These are phyloP conservation scores for Numenius arquata DNA, from an alignment of 2,113 vertebrate genomes.

Conservation along the genomic window DNA sequence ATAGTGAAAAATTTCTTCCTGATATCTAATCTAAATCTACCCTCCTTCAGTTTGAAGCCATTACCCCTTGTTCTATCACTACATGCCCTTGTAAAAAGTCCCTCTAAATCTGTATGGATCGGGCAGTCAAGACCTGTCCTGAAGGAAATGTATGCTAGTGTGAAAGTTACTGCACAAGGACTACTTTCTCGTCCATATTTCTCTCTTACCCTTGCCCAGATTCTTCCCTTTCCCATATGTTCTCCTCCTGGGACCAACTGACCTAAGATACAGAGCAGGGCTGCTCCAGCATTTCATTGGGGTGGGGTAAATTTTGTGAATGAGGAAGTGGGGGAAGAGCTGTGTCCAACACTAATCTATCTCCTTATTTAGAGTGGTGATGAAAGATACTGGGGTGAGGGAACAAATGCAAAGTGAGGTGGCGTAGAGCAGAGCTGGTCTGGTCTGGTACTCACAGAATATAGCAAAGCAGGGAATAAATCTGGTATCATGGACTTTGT, in stretches of 20 bases:
- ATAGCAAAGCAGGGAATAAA: not conserved
- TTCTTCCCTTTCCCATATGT: not conserved
- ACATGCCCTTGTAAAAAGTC: too few species aligned
- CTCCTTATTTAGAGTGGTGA: not conserved
- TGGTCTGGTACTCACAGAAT: not conserved
- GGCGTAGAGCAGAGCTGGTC: not conserved
- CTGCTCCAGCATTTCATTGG: not conserved
- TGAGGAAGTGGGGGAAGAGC: not conserved
- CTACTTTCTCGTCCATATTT: not conserved
- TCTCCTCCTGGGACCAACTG: not conserved
- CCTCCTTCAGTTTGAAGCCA: too few species aligned
- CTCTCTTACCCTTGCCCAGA: not conserved
- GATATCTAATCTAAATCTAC: too few species aligned
- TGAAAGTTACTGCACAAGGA: not conserved
- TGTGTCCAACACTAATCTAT: accelerated
- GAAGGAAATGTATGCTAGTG: not conserved
- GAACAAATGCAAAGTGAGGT: not conserved
- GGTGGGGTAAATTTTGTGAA: not conserved
- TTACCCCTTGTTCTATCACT: too few species aligned
- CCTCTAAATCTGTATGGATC: not conserved
- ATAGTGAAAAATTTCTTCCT: too few species aligned
- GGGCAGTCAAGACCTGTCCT: not conserved
- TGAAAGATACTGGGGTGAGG: not conserved
- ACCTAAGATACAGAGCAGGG: not conserved
- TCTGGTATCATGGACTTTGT: not conserved